phyloP scores from a whole-genome alignment of 2,113 vertebrate species.

The Aphelocoma coerulescens region DNA sequence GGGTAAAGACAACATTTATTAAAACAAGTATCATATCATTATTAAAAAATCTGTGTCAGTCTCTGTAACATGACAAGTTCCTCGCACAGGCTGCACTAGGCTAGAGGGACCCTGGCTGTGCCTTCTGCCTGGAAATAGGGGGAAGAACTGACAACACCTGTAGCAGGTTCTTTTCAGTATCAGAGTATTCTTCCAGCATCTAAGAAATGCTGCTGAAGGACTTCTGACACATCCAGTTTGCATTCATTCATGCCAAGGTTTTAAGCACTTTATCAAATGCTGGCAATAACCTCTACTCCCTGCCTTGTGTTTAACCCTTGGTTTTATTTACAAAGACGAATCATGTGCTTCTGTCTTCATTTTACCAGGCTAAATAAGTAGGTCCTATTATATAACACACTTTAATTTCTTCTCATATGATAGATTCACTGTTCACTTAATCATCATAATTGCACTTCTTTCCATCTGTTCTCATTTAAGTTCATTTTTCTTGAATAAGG shows the following conservation, averaged over 20 bases:
- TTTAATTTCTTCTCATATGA: background rate
- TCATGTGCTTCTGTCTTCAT: background rate
- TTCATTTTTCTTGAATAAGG: conserved; percentile 24
- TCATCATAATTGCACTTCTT: conserved; percentile 16
- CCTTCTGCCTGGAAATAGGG: background rate
- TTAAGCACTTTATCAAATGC: background rate
- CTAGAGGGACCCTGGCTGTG: background rate
- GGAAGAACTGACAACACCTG: background rate
- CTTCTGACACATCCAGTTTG: background rate
- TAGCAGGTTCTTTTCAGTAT: background rate
- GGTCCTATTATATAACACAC: background rate
- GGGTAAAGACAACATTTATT: background rate
- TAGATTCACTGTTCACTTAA: background rate
- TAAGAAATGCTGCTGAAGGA: background rate
- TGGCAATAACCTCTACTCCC: background rate
- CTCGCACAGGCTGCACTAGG: background rate
- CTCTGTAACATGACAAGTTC: background rate
- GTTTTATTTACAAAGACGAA: background rate
- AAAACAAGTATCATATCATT: background rate
- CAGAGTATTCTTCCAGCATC: background rate
- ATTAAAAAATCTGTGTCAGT: background rate
- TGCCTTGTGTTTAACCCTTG: background rate
- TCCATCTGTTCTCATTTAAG: conserved; percentile 48
- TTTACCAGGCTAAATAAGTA: background rate
- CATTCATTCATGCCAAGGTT: background rate